Evolutionary conservation across 1,140 invertebrate genomes (phyloP), one percentile per base, ranked within the genome.

Genomic region (Lepidotrigona ventralis): DNA sequence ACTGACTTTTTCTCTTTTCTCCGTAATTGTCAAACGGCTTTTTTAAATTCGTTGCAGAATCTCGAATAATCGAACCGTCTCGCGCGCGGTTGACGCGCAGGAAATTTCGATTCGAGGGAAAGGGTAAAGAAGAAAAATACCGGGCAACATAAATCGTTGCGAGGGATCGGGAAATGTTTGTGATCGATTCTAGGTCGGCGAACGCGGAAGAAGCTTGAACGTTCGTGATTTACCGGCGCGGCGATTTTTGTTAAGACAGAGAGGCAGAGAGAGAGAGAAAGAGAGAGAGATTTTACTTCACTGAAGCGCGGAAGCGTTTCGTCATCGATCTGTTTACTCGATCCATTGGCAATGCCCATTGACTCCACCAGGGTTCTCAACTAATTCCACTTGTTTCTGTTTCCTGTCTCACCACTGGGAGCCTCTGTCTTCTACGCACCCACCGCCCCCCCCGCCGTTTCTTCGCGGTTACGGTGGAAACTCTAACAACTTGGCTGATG

Each of bases 311-410:
- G 33, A 72, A 81, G 19, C 78, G 77, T 60, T 76, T 72, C 68
- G 64, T 79, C 83, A 79, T 68, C 81, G 74, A 87, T 56, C 78
- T 85, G 86, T 88, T 88, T 88, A 88, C 79, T 29, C 53, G 81
- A 88, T 88, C 54, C 12, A 54, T 17, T 15, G n/a, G 21, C 53
- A 2, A 46, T 81, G 56, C 33, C 12, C 21, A 72, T 86, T 51
- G 56, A 39, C n/a, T 72, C 4, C 19, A n/a, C 68, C 17, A 11
- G 39, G 39, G 9, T 46, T 81, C 70, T 72, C 69, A 54, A 81
- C 71, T 76, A 82, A 85, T 88, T 82, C 56, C 39, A n/a, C 64
- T 71, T 71, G 73, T 75, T 66, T 88, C 81, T 80, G 51, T 81
- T 71, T 74, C 68, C 46, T 72, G 60, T 23, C 53, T 74, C 60